Percentiles rank a stretch among this genome's conserved stretches.
phyloP scores from a whole-genome alignment of 2,113 vertebrate species.

The Xiphorhynchus elegans region DNA sequence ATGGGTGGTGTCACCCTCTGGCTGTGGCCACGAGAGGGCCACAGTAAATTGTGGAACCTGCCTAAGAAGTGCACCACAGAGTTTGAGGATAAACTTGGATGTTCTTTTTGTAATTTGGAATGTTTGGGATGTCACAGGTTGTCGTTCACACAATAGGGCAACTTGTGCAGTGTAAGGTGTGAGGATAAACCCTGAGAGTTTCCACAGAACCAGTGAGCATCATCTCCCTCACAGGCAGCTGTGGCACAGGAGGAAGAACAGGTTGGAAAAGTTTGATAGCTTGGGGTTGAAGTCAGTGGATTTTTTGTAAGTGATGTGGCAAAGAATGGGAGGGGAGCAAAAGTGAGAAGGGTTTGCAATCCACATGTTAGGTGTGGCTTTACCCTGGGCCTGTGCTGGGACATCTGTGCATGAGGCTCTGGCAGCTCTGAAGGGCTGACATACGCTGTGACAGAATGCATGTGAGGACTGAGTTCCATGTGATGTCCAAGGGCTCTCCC shows the following conservation, averaged over 20 bases:
- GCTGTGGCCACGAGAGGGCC: slow-evolving; percentile 56
- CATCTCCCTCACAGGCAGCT: not conserved
- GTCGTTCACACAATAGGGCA: accelerated
- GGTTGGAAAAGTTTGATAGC: not conserved
- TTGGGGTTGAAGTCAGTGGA: not conserved
- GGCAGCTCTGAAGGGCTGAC: not conserved
- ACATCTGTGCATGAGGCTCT: not conserved
- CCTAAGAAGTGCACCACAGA: not conserved
- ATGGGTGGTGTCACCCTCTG: not conserved
- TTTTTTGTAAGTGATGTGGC: not conserved
- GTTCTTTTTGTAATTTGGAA: not conserved
- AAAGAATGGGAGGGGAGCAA: not conserved
- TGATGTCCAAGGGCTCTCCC: not conserved
- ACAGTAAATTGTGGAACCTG: slow-evolving; percentile 13
- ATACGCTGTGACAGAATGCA: not conserved
- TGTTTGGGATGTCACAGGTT: not conserved
- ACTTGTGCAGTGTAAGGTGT: not conserved
- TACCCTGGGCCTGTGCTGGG: not conserved
- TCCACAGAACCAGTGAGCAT: accelerated
- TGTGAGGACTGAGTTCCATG: not conserved
- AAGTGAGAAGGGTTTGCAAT: not conserved
- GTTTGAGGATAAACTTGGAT: not conserved
- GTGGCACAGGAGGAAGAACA: not conserved
- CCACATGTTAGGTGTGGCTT: not conserved
- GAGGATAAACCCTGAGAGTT: not conserved